Percentiles rank a stretch among this genome's conserved stretches.
These are phyloP conservation scores for Proales similis DNA, from an alignment of 1,140 invertebrate species.

Conservation along the genomic window DNA sequence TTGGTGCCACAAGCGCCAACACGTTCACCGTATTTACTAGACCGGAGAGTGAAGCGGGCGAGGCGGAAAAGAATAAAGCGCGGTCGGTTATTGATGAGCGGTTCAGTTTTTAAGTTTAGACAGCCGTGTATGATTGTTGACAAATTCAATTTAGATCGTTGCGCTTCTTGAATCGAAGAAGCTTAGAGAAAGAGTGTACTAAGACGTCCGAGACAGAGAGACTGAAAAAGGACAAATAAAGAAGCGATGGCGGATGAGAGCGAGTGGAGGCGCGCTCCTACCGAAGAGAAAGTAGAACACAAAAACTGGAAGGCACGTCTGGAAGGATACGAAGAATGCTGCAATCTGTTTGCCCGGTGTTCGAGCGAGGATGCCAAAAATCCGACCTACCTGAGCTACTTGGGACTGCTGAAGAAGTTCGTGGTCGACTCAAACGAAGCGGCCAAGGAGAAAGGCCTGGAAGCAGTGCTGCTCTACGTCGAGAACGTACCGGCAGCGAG, in stretches of 20 bases:
- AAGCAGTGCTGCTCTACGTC: conserved; percentile 77
- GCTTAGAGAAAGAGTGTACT: too few relatives aligned
- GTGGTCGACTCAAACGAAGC: conserved; percentile 85
- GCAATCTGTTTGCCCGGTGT: conserved; percentile 72
- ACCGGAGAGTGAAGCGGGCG: too few relatives aligned
- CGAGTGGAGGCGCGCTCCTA: conserved; percentile 80
- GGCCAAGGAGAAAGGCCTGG: conserved; percentile 89
- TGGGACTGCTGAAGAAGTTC: conserved; percentile 87
- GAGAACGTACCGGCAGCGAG: conserved; percentile 42
- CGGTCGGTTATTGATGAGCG: too few relatives aligned
- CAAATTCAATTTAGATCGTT: too few relatives aligned
- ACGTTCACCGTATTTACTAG: too few relatives aligned
- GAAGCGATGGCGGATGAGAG: conserved; percentile 57
- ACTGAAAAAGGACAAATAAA: background rate
- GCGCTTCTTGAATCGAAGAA: too few relatives aligned
- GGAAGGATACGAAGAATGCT: conserved; percentile 83
- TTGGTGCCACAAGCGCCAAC: too few relatives aligned
- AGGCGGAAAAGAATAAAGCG: too few relatives aligned
- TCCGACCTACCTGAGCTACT: conserved; percentile 81
- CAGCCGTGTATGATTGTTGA: too few relatives aligned
- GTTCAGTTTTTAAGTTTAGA: too few relatives aligned
- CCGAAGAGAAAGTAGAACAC: conserved; percentile 81
- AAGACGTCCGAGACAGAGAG: too few relatives aligned
- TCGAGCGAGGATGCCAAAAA: conserved; percentile 68
- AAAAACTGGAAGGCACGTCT: conserved; percentile 90